phyloP scores from a whole-genome alignment of 2,888 invertebrate genomes.

The Xestobium rufovillosum region DNA sequence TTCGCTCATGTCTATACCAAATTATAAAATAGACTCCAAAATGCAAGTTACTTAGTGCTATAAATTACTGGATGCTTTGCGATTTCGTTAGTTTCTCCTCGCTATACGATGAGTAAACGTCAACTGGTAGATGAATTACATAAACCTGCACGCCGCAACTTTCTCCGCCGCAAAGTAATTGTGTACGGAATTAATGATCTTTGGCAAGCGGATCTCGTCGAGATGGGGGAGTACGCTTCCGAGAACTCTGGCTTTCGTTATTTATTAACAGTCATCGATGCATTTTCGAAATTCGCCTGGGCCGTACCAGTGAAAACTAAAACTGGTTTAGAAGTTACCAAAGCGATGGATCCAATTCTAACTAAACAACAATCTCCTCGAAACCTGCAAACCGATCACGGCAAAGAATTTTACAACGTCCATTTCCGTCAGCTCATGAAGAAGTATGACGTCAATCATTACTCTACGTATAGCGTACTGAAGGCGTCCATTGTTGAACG shows the following conservation, averaged over 20 bases:
- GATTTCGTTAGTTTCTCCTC: too few relatives aligned
- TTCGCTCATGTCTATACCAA: too few relatives aligned
- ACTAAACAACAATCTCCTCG: constrained; percentile 11
- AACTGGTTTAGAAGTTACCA: constrained; percentile 24
- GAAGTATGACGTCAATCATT: constrained; percentile 19
- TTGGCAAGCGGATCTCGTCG: constrained; percentile 37
- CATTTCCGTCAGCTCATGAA: constrained; percentile 23
- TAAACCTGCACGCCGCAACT: constrained; percentile 32
- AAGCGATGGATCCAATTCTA: constrained; percentile 16
- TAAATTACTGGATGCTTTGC: too few relatives aligned
- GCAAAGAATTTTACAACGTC: constrained; percentile 28
- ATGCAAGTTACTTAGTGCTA: too few relatives aligned
- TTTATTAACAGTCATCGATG: constrained; percentile 1
- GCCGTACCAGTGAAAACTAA: constrained; percentile 30
- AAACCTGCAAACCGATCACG: constrained; percentile 23
- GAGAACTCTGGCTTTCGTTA: constrained; percentile 17
- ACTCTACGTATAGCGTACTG: constrained; percentile 21
- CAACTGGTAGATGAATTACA: constrained; percentile 27
- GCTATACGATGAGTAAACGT: constrained; percentile 3
- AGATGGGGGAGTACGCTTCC: constrained; percentile 27
- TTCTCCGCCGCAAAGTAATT: constrained; percentile 29
- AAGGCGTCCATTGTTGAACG: constrained; percentile 28
- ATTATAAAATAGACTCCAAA: too few relatives aligned
- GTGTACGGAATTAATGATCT: constrained; percentile 35
- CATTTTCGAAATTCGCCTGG: constrained; percentile 4